Evolutionary conservation across 1,140 invertebrate genomes (phyloP), one percentile per base, ranked within the genome.

Genomic region (Coenobita brevimanus): DNA sequence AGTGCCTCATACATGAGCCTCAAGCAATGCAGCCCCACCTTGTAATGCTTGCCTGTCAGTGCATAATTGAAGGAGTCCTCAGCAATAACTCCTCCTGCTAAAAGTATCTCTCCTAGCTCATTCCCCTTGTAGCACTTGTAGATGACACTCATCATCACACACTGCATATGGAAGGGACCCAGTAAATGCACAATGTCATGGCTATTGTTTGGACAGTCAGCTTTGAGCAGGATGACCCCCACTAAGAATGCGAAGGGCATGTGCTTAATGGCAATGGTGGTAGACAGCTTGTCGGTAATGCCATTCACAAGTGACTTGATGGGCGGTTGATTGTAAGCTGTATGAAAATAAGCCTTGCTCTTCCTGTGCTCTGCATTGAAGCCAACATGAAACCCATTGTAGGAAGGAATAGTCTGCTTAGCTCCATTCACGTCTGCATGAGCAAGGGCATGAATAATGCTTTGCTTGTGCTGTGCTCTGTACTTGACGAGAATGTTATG

Each of bases 1-100:
- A 27, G n/a, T 0, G n/a, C 2, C 71, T 76, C 71, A 76, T 76
- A 33, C 30, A 76, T 33, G 0, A 38, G 24, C 36, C 24, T 38
- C 38, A 76, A 27, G 36, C 27, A 27, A 33, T 27, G 71, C 41
- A 76, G n/a, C n/a, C n/a, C n/a, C n/a, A n/a, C n/a, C n/a, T n/a
- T n/a, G n/a, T n/a, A n/a, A n/a, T n/a, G n/a, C 71, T 76, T 76
- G 71, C 36, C 71, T 76, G 33, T 76, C 71, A 76, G 71, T 15
- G 71, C 15, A 38, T 27, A 17, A 38, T 17, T 38, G 27, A 76
- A 27, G 41, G 71, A 33, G 71, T 27, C 24, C 30, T 38, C 71
- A 38, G 71, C 71, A 76, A 76, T 43, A 76, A 76, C 30, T 76
- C 30, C 71, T 38, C 17, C 27, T 38, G 0, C 71, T 27, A 69